Evolutionary conservation across 2,797 vertebrate species (phyloP), one percentile per base, ranked within the genome.

Genomic region (Enteromius anoplus): DNA sequence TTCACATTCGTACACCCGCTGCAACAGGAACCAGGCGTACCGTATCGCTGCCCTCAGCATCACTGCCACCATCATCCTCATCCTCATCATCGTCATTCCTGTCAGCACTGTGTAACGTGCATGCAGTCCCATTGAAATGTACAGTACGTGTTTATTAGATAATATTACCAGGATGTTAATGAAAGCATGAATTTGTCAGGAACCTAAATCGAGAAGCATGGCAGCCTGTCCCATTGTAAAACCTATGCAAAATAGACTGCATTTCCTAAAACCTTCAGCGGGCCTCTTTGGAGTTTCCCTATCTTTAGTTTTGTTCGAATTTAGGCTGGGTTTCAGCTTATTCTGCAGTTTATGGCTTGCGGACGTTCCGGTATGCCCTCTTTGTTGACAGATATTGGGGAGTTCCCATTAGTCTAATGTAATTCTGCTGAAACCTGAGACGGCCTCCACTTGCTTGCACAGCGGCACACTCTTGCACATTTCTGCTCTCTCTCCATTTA

Each of bases 341-440:
- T 82, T 82, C 53, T 14, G 78, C 64, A 79, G 23, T 84, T 87
- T 78, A 73, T 32, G n/a, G 40, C 66, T 72, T 40, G 55, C 10
- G 45, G 42, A 86, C 68, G 64, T 83, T 88, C 87, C 80, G 5
- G 90, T 91, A 94, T 93, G 93, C 93, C 87, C 79, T 89, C 88
- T 92, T 89, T 89, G 84, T 51, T 93, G 92, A 90, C 92, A 93
- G 87, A 85, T 86, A 78, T 85, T 90, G 55, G 93, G 94, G 91
- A 92, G 92, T 94, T 93, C 93, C 90, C 87, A 94, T 92, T 86
- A 86, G 82, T 78, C 81, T 84, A 37, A 80, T 80, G 82, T 69
- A 69, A 80, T 88, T 90, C 91, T 87, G 88, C 51, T 68, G 90
- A 88, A 92, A 92, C 80, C 85, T 90, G 69, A 81, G 65, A 84